Evolutionary conservation across 2,113 vertebrate genomes (phyloP).

Genomic region (Rhizomys pruinosus): DNA sequence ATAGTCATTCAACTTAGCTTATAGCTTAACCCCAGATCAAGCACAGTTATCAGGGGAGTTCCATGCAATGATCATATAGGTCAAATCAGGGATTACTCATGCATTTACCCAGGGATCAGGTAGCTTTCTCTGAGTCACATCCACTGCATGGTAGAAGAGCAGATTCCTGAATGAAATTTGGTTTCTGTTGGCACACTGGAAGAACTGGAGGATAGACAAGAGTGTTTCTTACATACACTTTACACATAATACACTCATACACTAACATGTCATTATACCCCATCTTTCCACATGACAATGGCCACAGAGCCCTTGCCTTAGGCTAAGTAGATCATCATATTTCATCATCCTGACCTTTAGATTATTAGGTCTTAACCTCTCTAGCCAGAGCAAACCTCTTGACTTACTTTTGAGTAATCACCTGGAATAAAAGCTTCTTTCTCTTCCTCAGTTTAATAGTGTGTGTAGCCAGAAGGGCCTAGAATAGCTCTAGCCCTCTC

Average conservation of each 20-base stretch:
- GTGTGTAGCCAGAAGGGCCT: neutral
- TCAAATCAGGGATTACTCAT: neutral
- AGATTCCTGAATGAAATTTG: neutral
- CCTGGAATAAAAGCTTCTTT: neutral
- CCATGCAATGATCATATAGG: neutral
- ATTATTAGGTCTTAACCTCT: neutral
- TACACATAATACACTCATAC: neutral
- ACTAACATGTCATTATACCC: no score
- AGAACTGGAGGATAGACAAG: neutral
- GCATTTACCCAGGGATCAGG: neutral
- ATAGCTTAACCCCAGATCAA: neutral
- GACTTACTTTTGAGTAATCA: neutral
- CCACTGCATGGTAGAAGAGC: neutral
- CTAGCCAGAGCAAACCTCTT: neutral
- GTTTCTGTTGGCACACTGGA: neutral
- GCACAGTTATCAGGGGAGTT: neutral
- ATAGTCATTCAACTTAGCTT: neutral
- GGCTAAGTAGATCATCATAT: neutral
- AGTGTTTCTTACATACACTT: accelerated
- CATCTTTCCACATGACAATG: neutral
- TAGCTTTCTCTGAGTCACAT: neutral
- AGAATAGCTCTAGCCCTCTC: neutral
- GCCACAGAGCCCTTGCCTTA: neutral
- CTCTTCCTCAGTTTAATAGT: neutral
- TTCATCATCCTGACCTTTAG: neutral